A percentile compares a stretch with the other conserved stretches of the same genome.
phyloP scores from a whole-genome alignment of 2,888 invertebrate species.

The Graphium colonna region DNA sequence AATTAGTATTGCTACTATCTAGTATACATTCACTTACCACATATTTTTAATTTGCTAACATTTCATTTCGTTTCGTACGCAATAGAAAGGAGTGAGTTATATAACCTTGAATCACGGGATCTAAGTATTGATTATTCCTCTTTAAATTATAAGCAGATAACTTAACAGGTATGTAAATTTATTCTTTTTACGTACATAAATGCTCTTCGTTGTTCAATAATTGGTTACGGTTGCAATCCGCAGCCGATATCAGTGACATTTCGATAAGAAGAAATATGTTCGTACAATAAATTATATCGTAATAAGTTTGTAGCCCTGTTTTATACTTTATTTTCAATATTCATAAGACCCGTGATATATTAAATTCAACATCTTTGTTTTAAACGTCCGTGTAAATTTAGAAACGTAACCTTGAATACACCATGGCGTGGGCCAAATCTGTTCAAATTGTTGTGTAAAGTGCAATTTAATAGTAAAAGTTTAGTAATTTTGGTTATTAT shows the following conservation, averaged over 20 bases:
- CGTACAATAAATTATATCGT: slow-evolving; percentile 3
- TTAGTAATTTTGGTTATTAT: neutral
- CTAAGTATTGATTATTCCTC: slow-evolving; percentile 62
- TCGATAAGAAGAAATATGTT: slow-evolving; percentile 12
- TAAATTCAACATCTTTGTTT: neutral
- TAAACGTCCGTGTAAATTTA: slow-evolving; percentile 9
- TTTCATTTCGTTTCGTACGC: slow-evolving; percentile 47
- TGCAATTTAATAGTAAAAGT: neutral
- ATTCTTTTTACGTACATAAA: slow-evolving; percentile 8
- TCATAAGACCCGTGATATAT: no score
- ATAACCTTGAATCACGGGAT: slow-evolving; percentile 80
- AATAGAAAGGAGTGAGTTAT: slow-evolving; percentile 69
- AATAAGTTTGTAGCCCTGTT: neutral
- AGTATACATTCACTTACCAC: slow-evolving; percentile 25
- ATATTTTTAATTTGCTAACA: slow-evolving; percentile 37
- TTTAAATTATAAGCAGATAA: slow-evolving; percentile 36
- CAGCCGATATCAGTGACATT: slow-evolving; percentile 18
- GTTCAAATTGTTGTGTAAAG: neutral
- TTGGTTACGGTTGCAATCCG: slow-evolving; percentile 6
- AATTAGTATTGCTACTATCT: slow-evolving; percentile 28
- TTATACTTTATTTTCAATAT: neutral
- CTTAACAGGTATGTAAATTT: slow-evolving; percentile 30
- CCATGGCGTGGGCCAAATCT: slow-evolving; percentile 13
- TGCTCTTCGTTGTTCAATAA: neutral
- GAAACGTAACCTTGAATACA: slow-evolving; percentile 21